Percentiles rank a stretch among this genome's conserved stretches.
Evolutionary conservation across 2,113 vertebrate species (phyloP).

Genomic region (Ornithorhynchus anatinus): DNA sequence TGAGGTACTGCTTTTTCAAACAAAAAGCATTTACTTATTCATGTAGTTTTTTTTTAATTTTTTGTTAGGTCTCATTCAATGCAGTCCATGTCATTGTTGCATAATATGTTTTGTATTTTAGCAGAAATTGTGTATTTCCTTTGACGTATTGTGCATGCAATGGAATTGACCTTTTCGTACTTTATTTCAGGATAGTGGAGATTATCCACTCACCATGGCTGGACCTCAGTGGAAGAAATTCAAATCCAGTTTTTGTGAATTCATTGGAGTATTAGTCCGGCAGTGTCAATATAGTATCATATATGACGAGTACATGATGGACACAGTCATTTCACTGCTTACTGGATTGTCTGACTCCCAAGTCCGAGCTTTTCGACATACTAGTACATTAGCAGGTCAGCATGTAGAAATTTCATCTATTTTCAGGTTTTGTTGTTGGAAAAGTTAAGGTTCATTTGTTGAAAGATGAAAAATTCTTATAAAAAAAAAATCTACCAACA

Average conservation of each 20-base stretch:
- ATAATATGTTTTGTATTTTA: too few relatives aligned
- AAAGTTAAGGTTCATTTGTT: too few relatives aligned
- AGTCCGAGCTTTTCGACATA: conserved; percentile 98
- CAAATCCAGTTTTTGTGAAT: conserved; percentile 98
- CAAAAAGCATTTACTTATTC: too few relatives aligned
- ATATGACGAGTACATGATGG: conserved; percentile 99
- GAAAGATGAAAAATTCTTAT: conserved; percentile 2
- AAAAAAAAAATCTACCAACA: conserved; percentile 1
- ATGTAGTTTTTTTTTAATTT: too few relatives aligned
- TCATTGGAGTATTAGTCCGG: conserved; percentile 93
- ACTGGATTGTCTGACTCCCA: conserved; percentile 98
- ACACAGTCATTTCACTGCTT: conserved; percentile 97
- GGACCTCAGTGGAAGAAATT: conserved; percentile 99
- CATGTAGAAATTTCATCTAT: conserved; percentile 15
- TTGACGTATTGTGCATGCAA: too few relatives aligned
- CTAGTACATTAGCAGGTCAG: conserved; percentile 96
- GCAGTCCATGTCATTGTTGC: too few relatives aligned
- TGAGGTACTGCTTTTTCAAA: too few relatives aligned
- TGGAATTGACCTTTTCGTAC: conserved; percentile 16
- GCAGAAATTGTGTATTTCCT: too few relatives aligned
- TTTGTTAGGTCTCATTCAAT: too few relatives aligned
- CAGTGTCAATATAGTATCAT: conserved; percentile 99
- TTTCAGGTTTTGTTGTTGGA: not conserved
- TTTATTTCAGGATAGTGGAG: conserved; percentile 90
- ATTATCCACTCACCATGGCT: conserved; percentile 98